Percentiles rank a stretch among this genome's conserved stretches.
Evolutionary conservation across 2,797 vertebrate genomes (phyloP).

Genomic region (Falco berigora): DNA sequence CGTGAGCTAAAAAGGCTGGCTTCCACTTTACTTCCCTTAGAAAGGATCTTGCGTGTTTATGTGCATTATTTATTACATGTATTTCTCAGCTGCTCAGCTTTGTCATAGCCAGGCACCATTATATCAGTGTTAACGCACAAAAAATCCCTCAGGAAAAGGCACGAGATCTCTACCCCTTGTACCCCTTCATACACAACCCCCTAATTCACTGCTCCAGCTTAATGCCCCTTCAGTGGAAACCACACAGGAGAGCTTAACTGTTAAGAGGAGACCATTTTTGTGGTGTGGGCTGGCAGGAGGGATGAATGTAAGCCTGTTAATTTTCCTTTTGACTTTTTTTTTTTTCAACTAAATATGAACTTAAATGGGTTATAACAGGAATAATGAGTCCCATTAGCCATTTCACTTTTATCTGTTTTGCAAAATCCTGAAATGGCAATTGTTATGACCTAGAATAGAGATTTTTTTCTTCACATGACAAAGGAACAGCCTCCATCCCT

Average conservation of each 20-base stretch:
- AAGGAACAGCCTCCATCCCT: not conserved
- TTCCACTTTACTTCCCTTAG: conserved; percentile 25
- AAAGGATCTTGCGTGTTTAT: conserved; percentile 48
- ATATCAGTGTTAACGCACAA: conserved; percentile 51
- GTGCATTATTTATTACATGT: conserved; percentile 64
- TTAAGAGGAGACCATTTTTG: not conserved
- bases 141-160: conserved; percentile 33
- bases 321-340: conserved; percentile 2
- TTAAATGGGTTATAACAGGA: conserved; percentile 28
- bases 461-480: not conserved
- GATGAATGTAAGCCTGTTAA: not conserved
- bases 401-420: conserved; percentile 29
- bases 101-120: conserved; percentile 52
- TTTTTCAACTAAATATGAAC: conserved; percentile 5
- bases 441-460: conserved; percentile 4
- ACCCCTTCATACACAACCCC: not conserved
- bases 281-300: not conserved
- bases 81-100: conserved; percentile 59
- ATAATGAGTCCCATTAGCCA: conserved; percentile 4
- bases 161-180: not conserved
- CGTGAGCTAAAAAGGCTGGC: conserved; percentile 34
- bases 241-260: not conserved
- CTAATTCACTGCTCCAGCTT: conserved; percentile 1
- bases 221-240: not conserved
- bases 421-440: conserved; percentile 12